Evolutionary conservation across 2,888 invertebrate species (phyloP).

Genomic region (Eutolmus rufibarbis): DNA sequence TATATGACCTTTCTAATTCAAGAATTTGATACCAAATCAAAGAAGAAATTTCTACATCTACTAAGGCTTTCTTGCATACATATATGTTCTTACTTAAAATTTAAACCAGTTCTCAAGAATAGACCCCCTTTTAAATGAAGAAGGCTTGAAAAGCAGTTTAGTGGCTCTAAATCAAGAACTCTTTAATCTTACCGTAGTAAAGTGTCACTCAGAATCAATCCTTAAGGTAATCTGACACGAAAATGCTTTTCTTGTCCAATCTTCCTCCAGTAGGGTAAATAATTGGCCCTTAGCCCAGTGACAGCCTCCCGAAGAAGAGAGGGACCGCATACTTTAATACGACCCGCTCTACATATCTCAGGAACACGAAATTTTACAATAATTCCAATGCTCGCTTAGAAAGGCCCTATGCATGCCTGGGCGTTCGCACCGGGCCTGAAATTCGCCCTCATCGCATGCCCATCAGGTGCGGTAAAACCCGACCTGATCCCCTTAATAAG

Average conservation of each 20-base stretch:
- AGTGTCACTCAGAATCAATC: neutral
- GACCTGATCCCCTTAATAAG: slow-evolving; percentile 6
- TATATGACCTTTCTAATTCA: too few relatives aligned
- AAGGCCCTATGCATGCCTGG: neutral
- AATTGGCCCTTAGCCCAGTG: neutral
- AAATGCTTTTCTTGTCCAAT: neutral
- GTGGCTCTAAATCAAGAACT: neutral
- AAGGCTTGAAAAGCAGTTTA: neutral
- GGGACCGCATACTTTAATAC: neutral
- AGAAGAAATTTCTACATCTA: too few relatives aligned
- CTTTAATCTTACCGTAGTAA: neutral
- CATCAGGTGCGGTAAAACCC: neutral
- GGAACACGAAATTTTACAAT: neutral
- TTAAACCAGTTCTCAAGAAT: neutral
- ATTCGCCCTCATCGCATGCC: neutral
- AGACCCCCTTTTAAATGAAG: neutral
- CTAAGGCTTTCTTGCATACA: neutral
- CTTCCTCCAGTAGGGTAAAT: neutral
- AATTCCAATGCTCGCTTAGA: neutral
- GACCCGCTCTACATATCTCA: neutral
- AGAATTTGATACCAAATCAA: too few relatives aligned
- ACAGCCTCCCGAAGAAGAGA: neutral
- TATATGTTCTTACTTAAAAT: neutral
- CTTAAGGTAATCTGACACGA: neutral
- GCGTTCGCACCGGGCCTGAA: neutral